phyloP scores from a whole-genome alignment of 2,113 vertebrate genomes.

The Deroptyus accipitrinus region DNA sequence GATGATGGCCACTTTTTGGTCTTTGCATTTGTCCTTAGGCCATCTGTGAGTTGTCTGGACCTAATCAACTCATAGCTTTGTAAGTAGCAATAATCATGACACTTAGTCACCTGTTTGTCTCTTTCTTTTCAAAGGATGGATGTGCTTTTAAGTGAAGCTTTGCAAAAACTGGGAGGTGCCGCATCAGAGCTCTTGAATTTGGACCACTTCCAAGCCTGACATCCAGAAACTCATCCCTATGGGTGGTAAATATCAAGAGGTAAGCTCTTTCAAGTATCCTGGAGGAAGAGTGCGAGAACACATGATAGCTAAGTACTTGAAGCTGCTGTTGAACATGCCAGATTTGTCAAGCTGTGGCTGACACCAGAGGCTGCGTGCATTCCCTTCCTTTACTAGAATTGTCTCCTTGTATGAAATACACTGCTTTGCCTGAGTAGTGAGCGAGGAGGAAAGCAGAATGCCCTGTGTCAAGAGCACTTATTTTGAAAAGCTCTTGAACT shows the following conservation, averaged over 20 bases:
- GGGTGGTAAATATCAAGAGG: conserved; percentile 37
- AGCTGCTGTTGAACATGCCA: neutral
- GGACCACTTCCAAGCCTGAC: neutral
- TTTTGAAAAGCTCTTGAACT: conserved; percentile 46
- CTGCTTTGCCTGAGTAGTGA: neutral
- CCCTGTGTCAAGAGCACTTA: conserved; percentile 23
- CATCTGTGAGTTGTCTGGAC: neutral
- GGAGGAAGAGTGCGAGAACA: neutral
- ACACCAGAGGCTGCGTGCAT: accelerated
- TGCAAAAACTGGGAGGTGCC: neutral
- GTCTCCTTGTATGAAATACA: neutral
- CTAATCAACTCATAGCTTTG: neutral
- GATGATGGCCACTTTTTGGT: neutral
- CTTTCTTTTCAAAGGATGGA: conserved; percentile 35
- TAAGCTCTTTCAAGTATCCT: conserved; percentile 29
- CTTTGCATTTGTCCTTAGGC: neutral
- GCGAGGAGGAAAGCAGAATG: neutral
- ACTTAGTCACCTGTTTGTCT: neutral
- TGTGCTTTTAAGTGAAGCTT: neutral
- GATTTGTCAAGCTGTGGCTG: conserved; percentile 1
- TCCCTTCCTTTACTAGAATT: neutral
- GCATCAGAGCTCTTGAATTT: neutral
- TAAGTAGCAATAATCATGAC: neutral
- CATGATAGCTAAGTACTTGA: neutral
- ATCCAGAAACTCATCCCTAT: conserved; percentile 8